Evolutionary conservation across 1,140 invertebrate genomes (phyloP).

Genomic region (Parapsyche elsis): DNA sequence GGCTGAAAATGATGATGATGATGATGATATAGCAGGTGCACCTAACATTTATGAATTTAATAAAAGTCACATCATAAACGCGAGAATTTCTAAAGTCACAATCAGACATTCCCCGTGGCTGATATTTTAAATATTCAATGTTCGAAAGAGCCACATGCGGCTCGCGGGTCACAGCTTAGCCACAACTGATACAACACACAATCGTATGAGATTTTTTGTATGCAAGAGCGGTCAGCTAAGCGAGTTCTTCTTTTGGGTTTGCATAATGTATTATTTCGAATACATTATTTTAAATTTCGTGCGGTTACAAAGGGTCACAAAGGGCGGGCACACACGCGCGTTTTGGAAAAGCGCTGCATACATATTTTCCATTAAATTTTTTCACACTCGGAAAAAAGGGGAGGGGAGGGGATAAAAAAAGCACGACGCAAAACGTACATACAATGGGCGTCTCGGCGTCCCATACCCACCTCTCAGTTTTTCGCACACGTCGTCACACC

Average conservation of each 20-base stretch:
- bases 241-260: neutral
- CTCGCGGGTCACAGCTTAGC: too few relatives aligned
- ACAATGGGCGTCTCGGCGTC: neutral
- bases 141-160: too few relatives aligned
- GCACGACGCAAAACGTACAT: neutral
- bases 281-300: slow-evolving; percentile 31
- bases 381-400: slow-evolving; percentile 15
- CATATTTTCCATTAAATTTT: slow-evolving; percentile 33
- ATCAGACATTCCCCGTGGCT: too few relatives aligned
- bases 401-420: neutral
- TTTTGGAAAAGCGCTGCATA: slow-evolving; percentile 31
- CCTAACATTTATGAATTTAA: too few relatives aligned
- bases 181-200: too few relatives aligned
- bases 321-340: neutral
- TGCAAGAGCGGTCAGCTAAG: neutral
- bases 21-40: too few relatives aligned
- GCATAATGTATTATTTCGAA: slow-evolving; percentile 8
- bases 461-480: neutral
- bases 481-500: neutral
- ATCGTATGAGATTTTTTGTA: too few relatives aligned
- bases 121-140: too few relatives aligned
- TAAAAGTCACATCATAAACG: too few relatives aligned
- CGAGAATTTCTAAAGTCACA: too few relatives aligned
- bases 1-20: too few relatives aligned
- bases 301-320: slow-evolving; percentile 26